A percentile compares a stretch with the other conserved stretches of the same genome.
Evolutionary conservation across 1,140 invertebrate species (phyloP).

Genomic region (Meteorus sp.): DNA sequence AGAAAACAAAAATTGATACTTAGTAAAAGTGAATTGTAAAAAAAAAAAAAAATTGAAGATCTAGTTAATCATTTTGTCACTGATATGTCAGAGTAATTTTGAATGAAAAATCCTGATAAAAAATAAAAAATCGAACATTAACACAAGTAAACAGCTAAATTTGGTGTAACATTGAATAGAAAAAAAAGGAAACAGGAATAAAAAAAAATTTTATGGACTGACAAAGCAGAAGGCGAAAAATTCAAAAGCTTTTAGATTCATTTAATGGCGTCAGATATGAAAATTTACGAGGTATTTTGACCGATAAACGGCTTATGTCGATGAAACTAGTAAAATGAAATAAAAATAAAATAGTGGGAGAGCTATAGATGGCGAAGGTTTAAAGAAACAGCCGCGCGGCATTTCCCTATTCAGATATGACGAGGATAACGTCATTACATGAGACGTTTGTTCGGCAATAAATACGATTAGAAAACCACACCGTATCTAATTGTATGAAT

Average conservation of each 20-base stretch:
- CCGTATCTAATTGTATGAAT: background rate
- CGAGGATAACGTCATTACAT: background rate
- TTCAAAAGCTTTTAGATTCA: background rate
- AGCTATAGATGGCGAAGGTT: too few relatives aligned
- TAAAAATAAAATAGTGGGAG: too few relatives aligned
- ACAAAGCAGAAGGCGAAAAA: background rate
- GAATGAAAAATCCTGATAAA: too few relatives aligned
- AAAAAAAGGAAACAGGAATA: background rate
- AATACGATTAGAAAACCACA: background rate
- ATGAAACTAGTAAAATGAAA: too few relatives aligned
- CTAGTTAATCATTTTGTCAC: too few relatives aligned
- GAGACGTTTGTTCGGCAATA: background rate
- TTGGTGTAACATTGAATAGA: background rate
- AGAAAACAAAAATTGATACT: too few relatives aligned
- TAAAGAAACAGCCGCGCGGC: background rate
- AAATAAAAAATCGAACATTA: too few relatives aligned
- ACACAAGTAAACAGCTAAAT: too few relatives aligned
- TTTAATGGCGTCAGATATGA: conserved; percentile 6
- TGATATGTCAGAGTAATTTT: too few relatives aligned
- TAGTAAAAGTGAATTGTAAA: too few relatives aligned
- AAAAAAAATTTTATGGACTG: background rate
- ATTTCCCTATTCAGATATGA: conserved; percentile 2
- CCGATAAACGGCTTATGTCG: background rate
- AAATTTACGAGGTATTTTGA: conserved; percentile 4
- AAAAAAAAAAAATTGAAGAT: too few relatives aligned